These are phyloP conservation scores for Heliconius congener DNA, from an alignment of 1,140 invertebrate genomes.

Conservation along the genomic window DNA sequence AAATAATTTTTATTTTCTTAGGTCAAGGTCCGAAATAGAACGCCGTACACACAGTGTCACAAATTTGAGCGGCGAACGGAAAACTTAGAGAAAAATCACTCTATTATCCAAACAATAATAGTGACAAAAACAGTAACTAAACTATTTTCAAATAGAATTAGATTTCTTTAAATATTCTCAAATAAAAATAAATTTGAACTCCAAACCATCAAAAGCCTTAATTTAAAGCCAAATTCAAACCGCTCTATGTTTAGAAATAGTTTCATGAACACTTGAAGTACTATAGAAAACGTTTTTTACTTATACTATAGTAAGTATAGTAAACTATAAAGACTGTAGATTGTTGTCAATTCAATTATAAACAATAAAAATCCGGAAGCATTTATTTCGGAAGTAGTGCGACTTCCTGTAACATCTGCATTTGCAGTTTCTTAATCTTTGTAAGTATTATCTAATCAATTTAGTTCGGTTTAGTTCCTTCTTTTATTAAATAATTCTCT, in stretches of 20 bases:
- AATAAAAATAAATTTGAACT: background rate
- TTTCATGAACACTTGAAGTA: background rate
- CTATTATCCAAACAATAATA: too few relatives aligned
- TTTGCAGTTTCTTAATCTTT: background rate
- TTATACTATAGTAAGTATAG: background rate
- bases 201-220: background rate
- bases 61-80: too few relatives aligned
- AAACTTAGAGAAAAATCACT: too few relatives aligned
- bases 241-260: background rate
- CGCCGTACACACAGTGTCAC: too few relatives aligned
- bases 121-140: too few relatives aligned
- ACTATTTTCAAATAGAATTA: background rate
- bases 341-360: background rate
- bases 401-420: background rate
- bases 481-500: too few relatives aligned
- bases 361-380: background rate
- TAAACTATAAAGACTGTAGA: background rate
- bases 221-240: too few relatives aligned
- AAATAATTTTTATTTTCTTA: too few relatives aligned
- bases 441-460: background rate
- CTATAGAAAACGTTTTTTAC: slow-evolving; percentile 3
- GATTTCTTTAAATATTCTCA: background rate
- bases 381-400: background rate
- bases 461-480: background rate
- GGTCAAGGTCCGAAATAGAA: too few relatives aligned